Evolutionary conservation across 2,888 invertebrate species (phyloP).

Genomic region (Hartigia nigra): DNA sequence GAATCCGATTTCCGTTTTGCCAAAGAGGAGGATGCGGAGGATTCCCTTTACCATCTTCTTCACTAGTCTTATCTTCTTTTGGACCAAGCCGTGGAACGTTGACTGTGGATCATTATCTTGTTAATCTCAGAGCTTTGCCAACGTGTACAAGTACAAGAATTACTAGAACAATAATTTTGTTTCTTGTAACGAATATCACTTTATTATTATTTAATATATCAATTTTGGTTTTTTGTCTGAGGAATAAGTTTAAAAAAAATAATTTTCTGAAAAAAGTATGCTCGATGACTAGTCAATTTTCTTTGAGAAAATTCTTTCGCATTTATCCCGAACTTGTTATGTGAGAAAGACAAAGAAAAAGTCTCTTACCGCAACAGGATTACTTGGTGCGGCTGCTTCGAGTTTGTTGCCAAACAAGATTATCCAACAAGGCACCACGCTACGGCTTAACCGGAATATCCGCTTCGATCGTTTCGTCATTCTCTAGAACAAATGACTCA

Average conservation of each 20-base stretch:
- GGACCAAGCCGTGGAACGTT: not conserved
- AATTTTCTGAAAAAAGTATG: too few species aligned
- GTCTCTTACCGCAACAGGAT: not conserved
- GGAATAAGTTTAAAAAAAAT: too few species aligned
- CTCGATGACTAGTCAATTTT: not conserved
- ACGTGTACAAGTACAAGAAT: not conserved
- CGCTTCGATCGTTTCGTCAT: not conserved
- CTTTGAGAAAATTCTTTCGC: not conserved
- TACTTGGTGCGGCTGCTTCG: not conserved
- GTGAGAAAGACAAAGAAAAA: not conserved
- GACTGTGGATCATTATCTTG: not conserved
- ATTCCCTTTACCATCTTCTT: not conserved
- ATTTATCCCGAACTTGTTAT: not conserved
- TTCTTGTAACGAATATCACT: not conserved
- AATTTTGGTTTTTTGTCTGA: too few species aligned
- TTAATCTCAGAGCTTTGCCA: not conserved
- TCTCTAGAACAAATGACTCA: not conserved
- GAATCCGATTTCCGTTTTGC: not conserved
- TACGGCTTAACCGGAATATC: not conserved
- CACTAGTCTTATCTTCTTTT: not conserved
- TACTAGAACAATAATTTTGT: not conserved
- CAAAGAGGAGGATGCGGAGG: not conserved
- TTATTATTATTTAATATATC: not conserved
- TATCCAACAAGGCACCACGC: not conserved
- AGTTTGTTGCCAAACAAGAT: not conserved